Evolutionary conservation across 2,113 vertebrate genomes (phyloP), one percentile per base, ranked within the genome.

Genomic region (Pseudois nayaur): DNA sequence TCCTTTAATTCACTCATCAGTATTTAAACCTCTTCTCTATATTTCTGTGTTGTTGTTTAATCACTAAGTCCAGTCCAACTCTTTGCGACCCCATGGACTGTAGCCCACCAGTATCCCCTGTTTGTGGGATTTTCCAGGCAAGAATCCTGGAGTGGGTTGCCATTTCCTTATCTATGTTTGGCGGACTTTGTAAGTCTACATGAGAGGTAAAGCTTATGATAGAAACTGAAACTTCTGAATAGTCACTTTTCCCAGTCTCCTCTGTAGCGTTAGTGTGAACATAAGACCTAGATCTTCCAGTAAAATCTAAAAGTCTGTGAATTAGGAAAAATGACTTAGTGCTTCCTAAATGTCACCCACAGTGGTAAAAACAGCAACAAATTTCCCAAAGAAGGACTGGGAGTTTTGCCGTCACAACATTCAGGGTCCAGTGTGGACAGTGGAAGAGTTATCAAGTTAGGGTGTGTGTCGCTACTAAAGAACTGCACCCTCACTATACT

Each of bases 161-260:
- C 71, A 43, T 27, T 74, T 74, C 23, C 6, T 43, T 43, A 43
- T 76, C 11, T 43, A 43, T 25, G 12, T 64, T 64, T 93, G 13
- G 0, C 4, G 23, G 9, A 64, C 17, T 55, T 88, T 2, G 17
- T 59, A 89, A 50, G 13, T 93, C 33, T 36, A 27, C 10, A 8
- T n/a, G n/a, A 45, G 5, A 36, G 23, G 17, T 9, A 86, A 52
- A 92, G n/a, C 43, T 78, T 45, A 33, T 45, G 40, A 50, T 31
- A 90, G 29, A 91, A 95, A 78, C 8, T 59, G 21, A 43, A 50
- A 87, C 23, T 67, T 59, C 23, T 2, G 33, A 97, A 89, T 64
- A 57, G 0, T 50, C 5, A 54, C 11, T 94, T 86, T 91, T 88
- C 59, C 13, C 2, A 2, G 1, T 31, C 5, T 97, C 11, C 31